phyloP scores from a whole-genome alignment of 1,140 invertebrate species.

The Diorhabda elongata region DNA sequence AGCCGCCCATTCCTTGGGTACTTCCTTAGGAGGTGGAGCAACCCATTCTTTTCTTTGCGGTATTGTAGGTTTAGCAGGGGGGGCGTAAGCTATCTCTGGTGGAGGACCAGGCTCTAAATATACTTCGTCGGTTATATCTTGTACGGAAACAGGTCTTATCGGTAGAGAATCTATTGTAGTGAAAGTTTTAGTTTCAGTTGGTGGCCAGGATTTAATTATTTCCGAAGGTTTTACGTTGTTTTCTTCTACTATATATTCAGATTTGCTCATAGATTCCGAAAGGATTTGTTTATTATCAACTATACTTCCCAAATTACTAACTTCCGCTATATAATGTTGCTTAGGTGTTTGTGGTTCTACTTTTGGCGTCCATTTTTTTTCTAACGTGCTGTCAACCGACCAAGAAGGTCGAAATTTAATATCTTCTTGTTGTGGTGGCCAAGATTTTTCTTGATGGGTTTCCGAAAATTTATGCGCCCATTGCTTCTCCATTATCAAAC shows the following conservation, averaged over 20 bases:
- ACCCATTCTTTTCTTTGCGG: constrained; percentile 44
- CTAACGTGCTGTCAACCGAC: constrained; percentile 38
- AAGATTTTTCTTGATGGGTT: constrained; percentile 49
- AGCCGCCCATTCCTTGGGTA: constrained; percentile 52
- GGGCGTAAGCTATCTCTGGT: constrained; percentile 61
- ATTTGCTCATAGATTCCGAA: constrained; percentile 17
- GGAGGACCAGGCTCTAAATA: constrained; percentile 59
- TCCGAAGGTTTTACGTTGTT: constrained; percentile 43
- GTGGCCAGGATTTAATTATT: constrained; percentile 48
- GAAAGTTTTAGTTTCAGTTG: constrained; percentile 41
- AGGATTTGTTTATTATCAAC: constrained; percentile 23
- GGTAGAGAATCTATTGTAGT: constrained; percentile 38
- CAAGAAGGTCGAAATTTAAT: constrained; percentile 39
- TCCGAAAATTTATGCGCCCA: constrained; percentile 56
- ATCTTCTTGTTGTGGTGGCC: constrained; percentile 49
- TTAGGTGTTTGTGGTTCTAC: constrained; percentile 32
- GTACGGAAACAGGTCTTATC: constrained; percentile 43
- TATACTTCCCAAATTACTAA: constrained; percentile 33
- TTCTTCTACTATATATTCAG: constrained; percentile 48
- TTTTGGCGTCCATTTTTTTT: constrained; percentile 40
- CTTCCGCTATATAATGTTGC: constrained; percentile 45
- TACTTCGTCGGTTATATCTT: constrained; percentile 48
- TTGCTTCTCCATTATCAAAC: constrained; percentile 57
- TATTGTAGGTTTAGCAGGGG: constrained; percentile 36
- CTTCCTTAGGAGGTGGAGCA: constrained; percentile 56